Conservation (phyloP, 2,113 vertebrate genomes). For the Acinonyx jubatus region DNA sequence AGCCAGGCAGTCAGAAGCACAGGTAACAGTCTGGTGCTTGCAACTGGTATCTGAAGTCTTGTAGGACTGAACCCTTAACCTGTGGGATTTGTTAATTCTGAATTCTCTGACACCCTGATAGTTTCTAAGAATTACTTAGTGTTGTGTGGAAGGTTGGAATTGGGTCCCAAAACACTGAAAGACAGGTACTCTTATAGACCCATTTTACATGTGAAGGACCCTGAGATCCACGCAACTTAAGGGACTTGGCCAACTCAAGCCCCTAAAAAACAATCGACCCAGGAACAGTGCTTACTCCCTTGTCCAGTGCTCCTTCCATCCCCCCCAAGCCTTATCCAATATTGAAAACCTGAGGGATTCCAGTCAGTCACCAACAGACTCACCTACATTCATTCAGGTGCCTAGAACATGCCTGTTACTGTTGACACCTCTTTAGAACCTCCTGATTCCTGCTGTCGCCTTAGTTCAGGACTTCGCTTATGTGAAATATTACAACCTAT, state of each 20-base stretch:
- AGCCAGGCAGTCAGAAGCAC: neutral
- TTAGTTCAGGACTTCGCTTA: neutral
- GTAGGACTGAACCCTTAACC: neutral
- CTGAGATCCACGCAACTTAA: neutral
- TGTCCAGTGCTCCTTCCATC: neutral
- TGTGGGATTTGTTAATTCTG: neutral
- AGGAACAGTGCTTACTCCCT: neutral
- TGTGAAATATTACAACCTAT: neutral
- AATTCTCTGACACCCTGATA: neutral
- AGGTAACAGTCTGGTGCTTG: neutral
- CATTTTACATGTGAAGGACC: neutral
- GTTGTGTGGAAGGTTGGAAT: neutral
- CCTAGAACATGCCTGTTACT: neutral
- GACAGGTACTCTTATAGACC: neutral
- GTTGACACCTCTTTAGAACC: neutral
- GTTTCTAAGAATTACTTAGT: neutral
- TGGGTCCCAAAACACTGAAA: neutral
- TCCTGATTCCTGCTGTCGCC: accelerated
- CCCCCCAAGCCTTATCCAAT: neutral
- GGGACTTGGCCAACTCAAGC: neutral
- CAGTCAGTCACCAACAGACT: neutral
- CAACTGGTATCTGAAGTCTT: neutral
- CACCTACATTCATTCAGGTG: neutral
- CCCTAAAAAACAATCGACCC: neutral
- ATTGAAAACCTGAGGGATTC: neutral